These are phyloP conservation scores for Apis cerana DNA, from an alignment of 1,140 invertebrate species.

Conservation along the genomic window DNA sequence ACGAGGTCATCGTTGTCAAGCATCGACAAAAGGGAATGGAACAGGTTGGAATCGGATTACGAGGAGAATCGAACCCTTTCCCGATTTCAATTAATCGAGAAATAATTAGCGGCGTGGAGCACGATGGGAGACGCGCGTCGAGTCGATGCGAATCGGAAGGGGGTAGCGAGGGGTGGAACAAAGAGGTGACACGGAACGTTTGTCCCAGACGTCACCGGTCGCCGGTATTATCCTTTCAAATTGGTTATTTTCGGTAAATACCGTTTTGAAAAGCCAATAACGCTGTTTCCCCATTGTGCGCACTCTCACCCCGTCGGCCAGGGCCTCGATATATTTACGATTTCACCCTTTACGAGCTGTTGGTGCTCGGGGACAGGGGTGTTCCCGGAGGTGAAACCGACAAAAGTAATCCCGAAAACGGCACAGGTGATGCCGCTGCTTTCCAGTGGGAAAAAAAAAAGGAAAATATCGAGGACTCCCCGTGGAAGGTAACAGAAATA, in stretches of 20 bases:
- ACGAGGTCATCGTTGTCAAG: not conserved
- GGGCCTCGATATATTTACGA: conserved; percentile 34
- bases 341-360: conserved; percentile 11
- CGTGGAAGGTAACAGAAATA: conserved; percentile 19
- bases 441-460: conserved; percentile 64
- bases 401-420: conserved; percentile 79
- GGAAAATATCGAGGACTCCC: conserved; percentile 55
- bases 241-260: conserved; percentile 82
- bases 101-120: conserved; percentile 66
- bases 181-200: conserved; percentile 62
- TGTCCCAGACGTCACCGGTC: conserved; percentile 71
- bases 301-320: conserved; percentile 55
- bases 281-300: conserved; percentile 78
- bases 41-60: conserved; percentile 21
- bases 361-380: conserved; percentile 47
- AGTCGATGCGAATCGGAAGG: not conserved
- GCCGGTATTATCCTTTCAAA: conserved; percentile 77
- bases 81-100: conserved; percentile 67
- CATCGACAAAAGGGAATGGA: not conserved
- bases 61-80: not conserved
- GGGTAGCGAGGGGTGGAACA: not conserved
- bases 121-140: not conserved
- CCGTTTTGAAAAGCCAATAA: conserved; percentile 82
- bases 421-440: conserved; percentile 77
- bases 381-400: conserved; percentile 69